Base-by-base conservation (phyloP, 2,888 invertebrate genomes). In the Chalcosyrphus nemorum region DNA sequence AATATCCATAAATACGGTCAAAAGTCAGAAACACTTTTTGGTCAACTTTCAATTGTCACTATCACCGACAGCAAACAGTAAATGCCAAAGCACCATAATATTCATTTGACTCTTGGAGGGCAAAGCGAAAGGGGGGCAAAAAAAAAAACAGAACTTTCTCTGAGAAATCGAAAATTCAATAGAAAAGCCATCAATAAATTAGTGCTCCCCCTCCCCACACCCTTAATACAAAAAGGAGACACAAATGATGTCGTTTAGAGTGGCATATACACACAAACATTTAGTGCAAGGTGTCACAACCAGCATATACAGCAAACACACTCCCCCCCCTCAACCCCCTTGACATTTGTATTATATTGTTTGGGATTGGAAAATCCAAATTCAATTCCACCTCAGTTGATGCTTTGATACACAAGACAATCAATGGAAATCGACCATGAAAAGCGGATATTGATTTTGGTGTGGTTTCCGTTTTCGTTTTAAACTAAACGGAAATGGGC, bases 381-480 rank as follows among this genome's bases (percentile, higher is more conserved):
- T 80, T 45, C 59, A 35, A 80, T 74, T 81, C 47, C 38, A 38
- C 61, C 47, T 66, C 57, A 80, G 59, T 65, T 50, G 47, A 71
- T 65, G 47, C 63, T 71, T 78, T 63, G 71, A 66, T 38, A 66
- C 47, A n/a, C 1, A 56, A 35, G 19, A 47, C 56, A 71, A 61
- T 74, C 68, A 75, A 75, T 81, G 66, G 61, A 75, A 75, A 81
- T 70, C 68, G 61, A 75, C 75, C 68, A 61, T 75, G 63, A 70
- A 54, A 38, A 56, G 38, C 75, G 68, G 68, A 75, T 81, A 81
- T 81, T 81, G 81, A 81, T 81, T 81, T 81, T 75, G 68, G 68
- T 61, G 45, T 17, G 71, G 68, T 61, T 75, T 38, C 54, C 11
- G 56, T 32, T 61, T 54, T 50, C 38, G 29, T 17, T 38, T 59